A percentile compares a stretch with the other conserved stretches of the same genome.
Evolutionary conservation across 2,888 invertebrate genomes (phyloP).

Genomic region (Cataglyphis altisquamis): DNA sequence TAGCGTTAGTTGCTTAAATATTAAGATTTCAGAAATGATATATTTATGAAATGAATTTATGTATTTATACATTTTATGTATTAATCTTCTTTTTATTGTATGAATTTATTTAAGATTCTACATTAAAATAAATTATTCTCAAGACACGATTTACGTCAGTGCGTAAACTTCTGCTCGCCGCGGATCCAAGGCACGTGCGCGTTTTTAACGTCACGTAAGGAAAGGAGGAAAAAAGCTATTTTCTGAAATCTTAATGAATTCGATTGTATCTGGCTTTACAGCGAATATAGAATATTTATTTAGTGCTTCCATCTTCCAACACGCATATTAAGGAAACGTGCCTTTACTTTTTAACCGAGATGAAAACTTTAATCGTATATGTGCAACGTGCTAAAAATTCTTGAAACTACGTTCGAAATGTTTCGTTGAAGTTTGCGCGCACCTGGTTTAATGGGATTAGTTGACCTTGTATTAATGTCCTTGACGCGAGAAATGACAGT

Average conservation of each 20-base stretch:
- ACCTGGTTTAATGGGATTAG: not conserved
- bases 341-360: conserved; percentile 1
- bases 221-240: conserved; percentile 15
- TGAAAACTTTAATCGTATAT: conserved; percentile 11
- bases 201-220: conserved; percentile 33
- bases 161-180: not conserved
- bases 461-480: not conserved
- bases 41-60: not conserved
- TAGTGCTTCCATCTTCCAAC: not conserved
- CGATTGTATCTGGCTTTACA: not conserved
- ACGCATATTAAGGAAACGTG: not conserved
- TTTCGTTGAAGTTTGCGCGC: not conserved
- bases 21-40: not conserved
- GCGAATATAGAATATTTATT: conserved; percentile 24
- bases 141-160: conserved; percentile 27
- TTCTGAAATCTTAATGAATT: conserved; percentile 31
- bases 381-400: conserved; percentile 16
- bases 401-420: not conserved
- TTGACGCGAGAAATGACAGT: not conserved
- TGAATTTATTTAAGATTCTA: not conserved
- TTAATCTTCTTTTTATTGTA: not conserved
- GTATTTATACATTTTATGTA: not conserved
- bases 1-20: not conserved
- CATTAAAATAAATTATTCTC: not conserved
- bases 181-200: conserved; percentile 31